Evolutionary conservation across 2,797 vertebrate species (phyloP), one percentile per base, ranked within the genome.

Genomic region (Chaunax sp.): DNA sequence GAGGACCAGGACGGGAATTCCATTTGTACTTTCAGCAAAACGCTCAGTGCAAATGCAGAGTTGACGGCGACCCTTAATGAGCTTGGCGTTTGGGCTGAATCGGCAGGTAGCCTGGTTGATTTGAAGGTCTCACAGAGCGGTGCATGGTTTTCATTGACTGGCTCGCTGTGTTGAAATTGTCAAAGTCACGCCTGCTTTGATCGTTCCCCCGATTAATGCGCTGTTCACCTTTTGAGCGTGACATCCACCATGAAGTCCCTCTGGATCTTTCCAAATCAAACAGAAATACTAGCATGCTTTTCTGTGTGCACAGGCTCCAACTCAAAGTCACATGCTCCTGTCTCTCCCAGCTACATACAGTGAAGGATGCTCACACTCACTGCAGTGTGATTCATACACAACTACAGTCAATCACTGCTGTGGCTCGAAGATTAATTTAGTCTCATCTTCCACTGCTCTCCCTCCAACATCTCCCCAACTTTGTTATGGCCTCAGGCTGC

Each of bases 401-500:
- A 62, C 66, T 47, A 55, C 50, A 65, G 74, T 49, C 49, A 41
- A 63, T 78, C 69, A 55, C 74, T 49, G 77, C 58, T 25, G 79
- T 35, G 28, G 64, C 81, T 89, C 76, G 78, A 87, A 86, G 82
- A 77, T 82, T 26, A 68, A 86, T 76, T 76, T 76, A 71, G 63
- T 75, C 81, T 79, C 77, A 57, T 78, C 81, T 73, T 77, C 72
- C 75, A 58, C 78, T 19, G 62, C 62, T 85, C 78, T 61, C 69
- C 50, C 64, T 76, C 78, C 80, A 72, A 68, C 80, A 75, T 85
- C 83, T 79, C 65, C 65, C 71, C 70, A 63, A 73, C 79, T 83
- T 78, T 84, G 89, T 87, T 89, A 81, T 90, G 86, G 86, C 91
- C 90, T 63, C 54, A 9, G 87, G 92, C 81, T 64, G 69, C 55